Conservation (phyloP, 1,140 invertebrate genomes). For the Heliconius eleuchia region DNA sequence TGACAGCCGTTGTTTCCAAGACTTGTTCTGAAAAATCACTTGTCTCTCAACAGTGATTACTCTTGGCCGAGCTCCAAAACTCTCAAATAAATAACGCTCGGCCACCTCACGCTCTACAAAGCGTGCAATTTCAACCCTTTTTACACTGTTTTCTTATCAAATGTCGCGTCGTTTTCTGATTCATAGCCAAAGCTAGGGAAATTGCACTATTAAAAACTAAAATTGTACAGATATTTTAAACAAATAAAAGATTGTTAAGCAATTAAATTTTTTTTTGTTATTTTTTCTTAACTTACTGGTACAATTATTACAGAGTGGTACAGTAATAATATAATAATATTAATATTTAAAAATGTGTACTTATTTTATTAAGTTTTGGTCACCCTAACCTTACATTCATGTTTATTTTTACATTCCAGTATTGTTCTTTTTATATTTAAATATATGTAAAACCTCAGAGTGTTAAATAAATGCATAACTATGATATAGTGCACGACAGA, state of each 20-base stretch:
- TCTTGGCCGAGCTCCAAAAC: slow-evolving; percentile 44
- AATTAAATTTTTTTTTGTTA: background rate
- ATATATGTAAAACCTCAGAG: too few relatives aligned
- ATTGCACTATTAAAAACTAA: slow-evolving; percentile 16
- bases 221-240: slow-evolving; percentile 13
- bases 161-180: slow-evolving; percentile 26
- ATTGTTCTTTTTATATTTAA: too few relatives aligned
- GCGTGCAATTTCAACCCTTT: slow-evolving; percentile 35
- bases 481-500: too few relatives aligned
- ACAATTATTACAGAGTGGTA: background rate
- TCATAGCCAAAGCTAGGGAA: slow-evolving; percentile 19
- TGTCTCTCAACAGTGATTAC: slow-evolving; percentile 41
- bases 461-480: too few relatives aligned
- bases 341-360: too few relatives aligned
- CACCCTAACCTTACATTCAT: background rate
- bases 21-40: slow-evolving; percentile 41
- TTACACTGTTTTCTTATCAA: slow-evolving; percentile 29
- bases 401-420: background rate
- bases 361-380: too few relatives aligned
- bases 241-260: background rate
- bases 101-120: slow-evolving; percentile 35
- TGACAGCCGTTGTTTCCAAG: slow-evolving; percentile 26
- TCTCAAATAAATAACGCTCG: slow-evolving; percentile 43
- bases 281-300: background rate
- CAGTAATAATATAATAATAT: too few relatives aligned